Evolutionary conservation across 2,888 invertebrate genomes (phyloP).

Genomic region (Clistopyga incitator): DNA sequence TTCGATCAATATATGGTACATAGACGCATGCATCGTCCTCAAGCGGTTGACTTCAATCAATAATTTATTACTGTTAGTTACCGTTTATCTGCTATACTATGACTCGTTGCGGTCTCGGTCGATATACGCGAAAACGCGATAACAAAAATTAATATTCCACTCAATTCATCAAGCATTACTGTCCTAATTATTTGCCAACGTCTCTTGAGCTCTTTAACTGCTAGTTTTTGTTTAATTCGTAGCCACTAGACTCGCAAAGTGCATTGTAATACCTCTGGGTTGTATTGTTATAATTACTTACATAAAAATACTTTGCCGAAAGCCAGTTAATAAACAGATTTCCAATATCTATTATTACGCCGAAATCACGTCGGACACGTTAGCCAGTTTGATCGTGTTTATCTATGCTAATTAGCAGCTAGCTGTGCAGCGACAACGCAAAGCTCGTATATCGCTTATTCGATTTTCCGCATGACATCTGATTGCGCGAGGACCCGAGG

Average conservation of each 20-base stretch:
- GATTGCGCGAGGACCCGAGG: constrained; percentile 54
- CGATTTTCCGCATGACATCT: constrained; percentile 58
- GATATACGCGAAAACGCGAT: neutral
- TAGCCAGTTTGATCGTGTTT: constrained; percentile 43
- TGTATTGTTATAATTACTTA: neutral
- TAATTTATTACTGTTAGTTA: constrained; percentile 46
- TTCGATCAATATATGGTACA: neutral
- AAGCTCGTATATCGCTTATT: constrained; percentile 46
- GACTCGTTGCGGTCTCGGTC: neutral
- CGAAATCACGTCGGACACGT: constrained; percentile 10
- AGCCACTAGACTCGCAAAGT: neutral
- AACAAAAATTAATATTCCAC: constrained; percentile 20
- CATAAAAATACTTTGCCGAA: neutral
- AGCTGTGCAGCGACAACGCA: constrained; percentile 21
- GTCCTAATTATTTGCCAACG: neutral
- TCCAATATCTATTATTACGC: constrained; percentile 8
- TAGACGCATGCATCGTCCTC: neutral
- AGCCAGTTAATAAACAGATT: neutral
- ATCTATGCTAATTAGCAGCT: constrained; percentile 31
- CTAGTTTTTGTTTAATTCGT: neutral
- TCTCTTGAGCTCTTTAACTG: neutral
- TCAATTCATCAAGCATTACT: neutral
- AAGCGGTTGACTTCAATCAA: constrained; percentile 25
- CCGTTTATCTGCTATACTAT: constrained; percentile 21
- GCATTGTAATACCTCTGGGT: too few relatives aligned